Conservation (phyloP, 2,113 vertebrate genomes). For the Albula goreensis region DNA sequence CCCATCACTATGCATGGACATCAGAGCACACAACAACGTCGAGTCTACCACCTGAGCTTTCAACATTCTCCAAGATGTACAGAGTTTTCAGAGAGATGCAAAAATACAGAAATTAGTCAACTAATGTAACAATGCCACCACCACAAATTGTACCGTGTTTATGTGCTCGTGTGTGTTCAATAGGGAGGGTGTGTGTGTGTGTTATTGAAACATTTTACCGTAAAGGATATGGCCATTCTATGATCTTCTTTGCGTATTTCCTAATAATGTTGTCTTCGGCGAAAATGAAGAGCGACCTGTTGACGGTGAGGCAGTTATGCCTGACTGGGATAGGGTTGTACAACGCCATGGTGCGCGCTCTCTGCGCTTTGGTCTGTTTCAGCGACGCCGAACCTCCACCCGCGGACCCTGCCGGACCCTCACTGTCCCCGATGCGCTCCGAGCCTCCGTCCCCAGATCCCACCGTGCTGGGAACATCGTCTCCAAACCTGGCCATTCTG, state of each 20-base stretch:
- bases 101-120: background rate
- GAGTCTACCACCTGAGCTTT: background rate
- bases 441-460: slow-evolving; percentile 82
- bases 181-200: background rate
- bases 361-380: slow-evolving; percentile 93
- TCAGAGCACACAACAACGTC: background rate
- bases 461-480: slow-evolving; percentile 82
- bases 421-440: slow-evolving; percentile 80
- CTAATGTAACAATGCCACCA: too few relatives aligned
- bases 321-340: slow-evolving; percentile 93
- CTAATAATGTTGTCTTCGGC: slow-evolving; percentile 94
- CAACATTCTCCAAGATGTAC: background rate
- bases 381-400: slow-evolving; percentile 78
- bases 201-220: slow-evolving; percentile 26
- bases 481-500: slow-evolving; percentile 97
- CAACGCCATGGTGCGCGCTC: slow-evolving; percentile 96
- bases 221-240: slow-evolving; percentile 99
- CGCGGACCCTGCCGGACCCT: slow-evolving; percentile 72
- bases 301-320: slow-evolving; percentile 98
- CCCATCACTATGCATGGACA: background rate
- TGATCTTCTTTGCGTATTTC: slow-evolving; percentile 91
- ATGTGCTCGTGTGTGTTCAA: background rate
- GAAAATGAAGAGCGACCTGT: slow-evolving; percentile 97
- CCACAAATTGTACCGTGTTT: background rate
- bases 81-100: background rate